Conservation (phyloP, 1,140 invertebrate species). For the Nasonia vitripennis region DNA sequence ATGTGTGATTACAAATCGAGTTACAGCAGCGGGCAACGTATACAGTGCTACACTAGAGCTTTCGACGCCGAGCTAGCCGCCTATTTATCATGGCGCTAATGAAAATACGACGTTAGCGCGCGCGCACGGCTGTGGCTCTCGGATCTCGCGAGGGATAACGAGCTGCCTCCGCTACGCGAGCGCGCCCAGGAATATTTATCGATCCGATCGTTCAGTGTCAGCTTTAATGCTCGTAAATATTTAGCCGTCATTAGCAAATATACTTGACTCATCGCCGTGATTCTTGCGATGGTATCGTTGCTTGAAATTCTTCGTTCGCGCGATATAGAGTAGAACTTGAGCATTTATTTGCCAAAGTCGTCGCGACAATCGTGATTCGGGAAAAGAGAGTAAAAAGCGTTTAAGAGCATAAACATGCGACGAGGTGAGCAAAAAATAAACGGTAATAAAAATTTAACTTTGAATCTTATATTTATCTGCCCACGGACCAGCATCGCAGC, state of each 20-base stretch:
- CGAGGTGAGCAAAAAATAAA: neutral
- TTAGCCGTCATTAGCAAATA: constrained; percentile 33
- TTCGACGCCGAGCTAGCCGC: neutral
- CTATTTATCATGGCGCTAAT: constrained; percentile 36
- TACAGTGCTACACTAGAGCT: too few relatives aligned
- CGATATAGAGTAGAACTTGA: too few relatives aligned
- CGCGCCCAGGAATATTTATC: constrained; percentile 26
- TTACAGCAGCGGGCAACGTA: too few relatives aligned
- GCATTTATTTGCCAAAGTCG: too few relatives aligned
- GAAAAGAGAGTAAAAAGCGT: neutral
- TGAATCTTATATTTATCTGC: neutral
- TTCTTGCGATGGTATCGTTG: too few relatives aligned
- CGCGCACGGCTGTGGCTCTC: neutral
- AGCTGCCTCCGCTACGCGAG: too few relatives aligned
- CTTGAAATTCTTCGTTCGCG: neutral
- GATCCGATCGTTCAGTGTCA: constrained; percentile 36
- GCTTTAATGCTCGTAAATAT: constrained; percentile 11
- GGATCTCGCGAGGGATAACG: neutral
- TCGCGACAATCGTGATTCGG: too few relatives aligned
- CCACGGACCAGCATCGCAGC: neutral
- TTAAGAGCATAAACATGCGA: neutral
- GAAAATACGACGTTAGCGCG: constrained; percentile 11
- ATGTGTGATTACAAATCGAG: too few relatives aligned
- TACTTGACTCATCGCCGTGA: neutral
- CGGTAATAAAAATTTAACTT: neutral